Percentiles rank a stretch among this genome's conserved stretches.
phyloP scores from a whole-genome alignment of 1,140 invertebrate genomes.

The Dinoponera quadriceps region DNA sequence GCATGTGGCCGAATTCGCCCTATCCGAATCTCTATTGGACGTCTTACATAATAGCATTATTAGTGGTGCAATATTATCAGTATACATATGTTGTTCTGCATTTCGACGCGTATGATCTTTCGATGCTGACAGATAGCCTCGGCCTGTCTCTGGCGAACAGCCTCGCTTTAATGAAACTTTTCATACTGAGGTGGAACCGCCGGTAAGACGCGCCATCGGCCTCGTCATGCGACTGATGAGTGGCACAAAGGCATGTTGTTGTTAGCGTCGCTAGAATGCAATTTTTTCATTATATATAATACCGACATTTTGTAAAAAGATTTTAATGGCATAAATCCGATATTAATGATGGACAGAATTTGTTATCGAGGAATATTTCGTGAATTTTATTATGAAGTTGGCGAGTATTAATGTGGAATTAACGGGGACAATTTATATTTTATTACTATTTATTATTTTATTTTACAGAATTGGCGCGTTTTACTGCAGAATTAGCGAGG shows the following conservation, averaged over 20 bases:
- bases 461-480: too few relatives aligned
- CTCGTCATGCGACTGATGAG: background rate
- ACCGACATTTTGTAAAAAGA: background rate
- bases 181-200: constrained; percentile 38
- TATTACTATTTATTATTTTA: too few relatives aligned
- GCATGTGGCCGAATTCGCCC: constrained; percentile 32
- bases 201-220: constrained; percentile 14
- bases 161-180: constrained; percentile 45
- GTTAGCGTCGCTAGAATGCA: background rate
- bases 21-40: constrained; percentile 24
- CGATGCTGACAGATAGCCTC: constrained; percentile 30
- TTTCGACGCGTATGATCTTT: background rate
- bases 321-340: background rate
- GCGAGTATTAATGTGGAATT: background rate
- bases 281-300: background rate
- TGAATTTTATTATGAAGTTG: background rate
- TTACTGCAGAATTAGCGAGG: too few relatives aligned
- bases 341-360: background rate
- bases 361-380: background rate
- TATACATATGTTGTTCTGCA: constrained; percentile 20
- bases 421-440: too few relatives aligned
- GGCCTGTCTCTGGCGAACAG: constrained; percentile 34
- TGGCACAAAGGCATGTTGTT: background rate
- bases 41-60: background rate
- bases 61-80: background rate